Evolutionary conservation across 1,140 invertebrate genomes (phyloP).

Genomic region (Caenorhabditis latens): DNA sequence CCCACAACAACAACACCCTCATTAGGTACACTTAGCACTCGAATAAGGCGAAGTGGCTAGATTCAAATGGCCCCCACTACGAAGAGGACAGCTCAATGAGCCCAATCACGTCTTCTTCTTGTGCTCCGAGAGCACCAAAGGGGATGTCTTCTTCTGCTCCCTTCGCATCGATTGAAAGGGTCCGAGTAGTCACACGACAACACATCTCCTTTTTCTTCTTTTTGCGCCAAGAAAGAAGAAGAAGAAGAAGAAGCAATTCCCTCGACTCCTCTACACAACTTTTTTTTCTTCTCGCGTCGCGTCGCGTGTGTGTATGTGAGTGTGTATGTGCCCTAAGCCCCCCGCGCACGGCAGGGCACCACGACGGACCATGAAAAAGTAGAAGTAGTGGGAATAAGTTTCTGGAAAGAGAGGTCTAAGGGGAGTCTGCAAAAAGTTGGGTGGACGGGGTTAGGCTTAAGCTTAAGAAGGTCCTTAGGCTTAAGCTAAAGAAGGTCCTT

Average conservation of each 20-base stretch:
- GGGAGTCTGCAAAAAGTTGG: too few relatives aligned
- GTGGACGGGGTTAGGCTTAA: too few relatives aligned
- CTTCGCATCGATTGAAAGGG: background rate
- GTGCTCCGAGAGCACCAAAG: background rate
- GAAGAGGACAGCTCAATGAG: background rate
- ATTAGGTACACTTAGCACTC: conserved; percentile 38
- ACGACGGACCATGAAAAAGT: too few relatives aligned
- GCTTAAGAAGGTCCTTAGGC: too few relatives aligned
- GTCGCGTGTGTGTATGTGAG: background rate
- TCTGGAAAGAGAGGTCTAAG: too few relatives aligned
- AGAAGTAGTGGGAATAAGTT: too few relatives aligned
- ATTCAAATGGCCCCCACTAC: background rate
- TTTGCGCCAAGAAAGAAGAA: background rate
- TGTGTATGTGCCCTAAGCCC: too few relatives aligned
- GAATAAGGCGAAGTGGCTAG: background rate
- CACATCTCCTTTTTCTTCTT: conserved; percentile 1
- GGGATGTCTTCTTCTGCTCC: conserved; percentile 1
- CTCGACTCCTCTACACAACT: background rate
- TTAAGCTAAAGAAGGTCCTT: too few relatives aligned
- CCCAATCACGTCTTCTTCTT: conserved; percentile 49
- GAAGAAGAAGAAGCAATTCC: conserved; percentile 24
- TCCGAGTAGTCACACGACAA: background rate
- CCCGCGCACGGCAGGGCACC: too few relatives aligned
- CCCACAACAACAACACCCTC: background rate
- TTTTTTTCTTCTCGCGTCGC: too few relatives aligned